Evolutionary conservation across 2,797 vertebrate genomes (phyloP).

Genomic region (Intellagama lesueurii): DNA sequence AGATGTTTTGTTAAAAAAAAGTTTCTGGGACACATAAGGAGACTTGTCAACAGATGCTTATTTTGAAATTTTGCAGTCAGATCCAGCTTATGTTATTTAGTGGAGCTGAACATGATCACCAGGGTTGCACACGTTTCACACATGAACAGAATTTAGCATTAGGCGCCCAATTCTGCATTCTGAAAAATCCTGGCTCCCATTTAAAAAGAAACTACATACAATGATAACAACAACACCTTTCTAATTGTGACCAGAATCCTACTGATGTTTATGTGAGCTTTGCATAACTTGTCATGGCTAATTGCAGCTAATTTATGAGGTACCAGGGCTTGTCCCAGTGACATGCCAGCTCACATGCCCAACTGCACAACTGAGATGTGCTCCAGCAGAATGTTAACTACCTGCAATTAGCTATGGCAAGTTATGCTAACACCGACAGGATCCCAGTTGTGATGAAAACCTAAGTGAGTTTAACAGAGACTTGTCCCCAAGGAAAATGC

Average conservation of each 20-base stretch:
- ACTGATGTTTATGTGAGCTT: too few species aligned
- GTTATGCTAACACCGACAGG: too few species aligned
- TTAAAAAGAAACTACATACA: not conserved
- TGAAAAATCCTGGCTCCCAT: too few species aligned
- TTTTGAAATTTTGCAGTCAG: not conserved
- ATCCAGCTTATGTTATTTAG: not conserved
- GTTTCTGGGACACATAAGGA: not conserved
- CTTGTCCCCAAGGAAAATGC: not conserved
- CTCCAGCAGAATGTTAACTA: too few species aligned
- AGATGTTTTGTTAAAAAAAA: accelerated
- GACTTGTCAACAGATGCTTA: not conserved
- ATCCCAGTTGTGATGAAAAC: not conserved
- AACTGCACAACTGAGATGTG: too few species aligned
- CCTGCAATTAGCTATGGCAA: too few species aligned
- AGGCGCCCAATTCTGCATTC: not conserved
- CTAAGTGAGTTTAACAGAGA: not conserved
- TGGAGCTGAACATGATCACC: not conserved
- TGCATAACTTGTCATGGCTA: too few species aligned
- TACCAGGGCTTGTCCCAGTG: too few species aligned
- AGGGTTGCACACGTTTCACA: not conserved
- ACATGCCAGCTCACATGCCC: too few species aligned
- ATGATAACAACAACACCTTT: not conserved
- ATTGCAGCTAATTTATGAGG: too few species aligned
- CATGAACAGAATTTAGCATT: not conserved
- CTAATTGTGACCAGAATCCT: not conserved